These are phyloP conservation scores for Philypnodon macrostomus DNA, from an alignment of 2,797 vertebrate genomes.

Conservation along the genomic window DNA sequence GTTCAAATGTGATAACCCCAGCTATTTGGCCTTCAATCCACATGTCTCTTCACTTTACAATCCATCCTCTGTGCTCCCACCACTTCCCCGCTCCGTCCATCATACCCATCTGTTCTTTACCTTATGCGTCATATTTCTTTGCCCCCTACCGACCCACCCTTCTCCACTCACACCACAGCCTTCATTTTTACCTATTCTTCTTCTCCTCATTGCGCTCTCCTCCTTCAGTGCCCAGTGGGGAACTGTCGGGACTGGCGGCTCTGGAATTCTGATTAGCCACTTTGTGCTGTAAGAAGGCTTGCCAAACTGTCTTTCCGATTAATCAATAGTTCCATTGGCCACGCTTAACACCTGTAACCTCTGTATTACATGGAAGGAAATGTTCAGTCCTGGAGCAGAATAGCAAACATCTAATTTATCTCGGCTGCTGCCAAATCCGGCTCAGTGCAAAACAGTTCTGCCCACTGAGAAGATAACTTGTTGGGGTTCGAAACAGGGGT, in stretches of 20 bases:
- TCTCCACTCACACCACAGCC: too few species aligned
- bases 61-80: constrained; percentile 37
- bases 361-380: constrained; percentile 67
- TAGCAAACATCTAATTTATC: constrained; percentile 65
- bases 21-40: constrained; percentile 64
- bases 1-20: constrained; percentile 58
- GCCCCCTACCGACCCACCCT: constrained; percentile 14
- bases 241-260: constrained; percentile 48
- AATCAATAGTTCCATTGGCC: constrained; percentile 76
- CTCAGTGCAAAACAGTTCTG: constrained; percentile 56
- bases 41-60: constrained; percentile 48
- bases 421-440: constrained; percentile 41
- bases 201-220: constrained; percentile 29
- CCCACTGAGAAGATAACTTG: constrained; percentile 45
- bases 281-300: constrained; percentile 68
- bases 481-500: constrained; percentile 45
- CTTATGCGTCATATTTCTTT: constrained; percentile 46
- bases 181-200: constrained; percentile 42
- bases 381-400: constrained; percentile 66
- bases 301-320: constrained; percentile 66
- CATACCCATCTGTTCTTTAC: constrained; percentile 53
- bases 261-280: constrained; percentile 78
- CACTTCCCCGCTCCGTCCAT: constrained; percentile 51
- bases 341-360: constrained; percentile 72
- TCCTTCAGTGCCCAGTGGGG: constrained; percentile 45